Percentiles rank a stretch among this genome's conserved stretches.
Evolutionary conservation across 2,888 invertebrate genomes (phyloP).

Genomic region (Leptothorax acervorum): DNA sequence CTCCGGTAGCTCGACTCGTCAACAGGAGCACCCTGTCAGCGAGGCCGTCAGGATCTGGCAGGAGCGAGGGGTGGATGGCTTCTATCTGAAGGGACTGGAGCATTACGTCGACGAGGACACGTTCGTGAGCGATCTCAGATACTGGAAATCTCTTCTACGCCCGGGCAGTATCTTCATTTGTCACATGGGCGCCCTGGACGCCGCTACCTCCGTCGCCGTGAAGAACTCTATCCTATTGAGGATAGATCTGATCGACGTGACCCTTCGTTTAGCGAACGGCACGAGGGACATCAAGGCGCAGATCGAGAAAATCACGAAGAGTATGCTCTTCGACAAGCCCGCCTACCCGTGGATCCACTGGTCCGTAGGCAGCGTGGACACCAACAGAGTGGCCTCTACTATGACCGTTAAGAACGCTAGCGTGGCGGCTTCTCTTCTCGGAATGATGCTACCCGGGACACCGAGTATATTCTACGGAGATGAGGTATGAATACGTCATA

Average conservation of each 20-base stretch:
- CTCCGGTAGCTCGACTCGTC: constrained; percentile 14
- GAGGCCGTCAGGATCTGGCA: constrained; percentile 90
- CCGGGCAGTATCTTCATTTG: constrained; percentile 89
- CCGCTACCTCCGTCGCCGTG: constrained; percentile 85
- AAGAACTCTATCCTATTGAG: constrained; percentile 88
- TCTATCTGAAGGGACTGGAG: constrained; percentile 94
- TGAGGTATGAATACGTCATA: constrained; percentile 89
- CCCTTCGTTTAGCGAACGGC: constrained; percentile 88
- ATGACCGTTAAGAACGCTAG: constrained; percentile 87
- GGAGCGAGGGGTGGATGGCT: constrained; percentile 94
- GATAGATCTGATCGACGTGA: constrained; percentile 91
- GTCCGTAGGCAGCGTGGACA: constrained; percentile 90
- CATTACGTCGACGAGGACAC: constrained; percentile 88
- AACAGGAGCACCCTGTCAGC: constrained; percentile 85
- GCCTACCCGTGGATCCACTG: constrained; percentile 93
- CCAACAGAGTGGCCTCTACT: constrained; percentile 88
- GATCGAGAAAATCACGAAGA: constrained; percentile 87
- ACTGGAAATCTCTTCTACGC: constrained; percentile 91
- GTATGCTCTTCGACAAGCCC: constrained; percentile 88
- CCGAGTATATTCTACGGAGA: constrained; percentile 96
- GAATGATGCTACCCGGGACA: constrained; percentile 94
- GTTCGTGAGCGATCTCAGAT: constrained; percentile 88
- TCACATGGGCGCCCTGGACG: constrained; percentile 87
- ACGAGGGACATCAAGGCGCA: constrained; percentile 87
- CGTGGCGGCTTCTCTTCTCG: constrained; percentile 90